Base-by-base conservation (phyloP, 2,888 invertebrate genomes). In the Rotaria sp. region DNA sequence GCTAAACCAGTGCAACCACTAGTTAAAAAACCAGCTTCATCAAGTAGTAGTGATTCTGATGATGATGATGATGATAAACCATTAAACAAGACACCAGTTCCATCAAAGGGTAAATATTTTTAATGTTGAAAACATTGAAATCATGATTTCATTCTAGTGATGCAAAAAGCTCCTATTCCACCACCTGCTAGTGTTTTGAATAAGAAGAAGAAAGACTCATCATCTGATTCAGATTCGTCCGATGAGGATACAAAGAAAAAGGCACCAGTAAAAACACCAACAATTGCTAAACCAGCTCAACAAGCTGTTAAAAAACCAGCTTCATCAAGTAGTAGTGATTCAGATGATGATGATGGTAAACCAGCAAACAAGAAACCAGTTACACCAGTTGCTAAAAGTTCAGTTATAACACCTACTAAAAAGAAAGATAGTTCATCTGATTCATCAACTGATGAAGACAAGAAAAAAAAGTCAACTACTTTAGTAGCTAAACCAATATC, bases 321-420 rank as follows among this genome's bases (percentile, higher is more conserved):
- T 35, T 84, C 86, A 50, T 84, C 84, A 10, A 55, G 59, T 15
- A 67, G 59, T 18, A 67, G 55, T 7, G 84, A 84, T 52, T 84
- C 84, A 55, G 18, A 18, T 24, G 84, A 84, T 35, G 24, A 41
- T 38, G 52, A 52, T 52, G 52, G 21, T 24, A 52, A 52, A 52
- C 2, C 59, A 18, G 35, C 59, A 2, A 30, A 30, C 1, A 67
- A 67, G 30, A 67, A 21, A 35, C 2, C 59, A 67, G 18, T 30
- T 67, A 35, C 59, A 26, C 0, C 30, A 4, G 35, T 35, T 15
- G 59, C 35, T 67, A 67, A 59, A 5, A 30, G 2, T 50, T 50
- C 18, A 18, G 4, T 50, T n/a, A n/a, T n/a, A n/a, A n/a, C n/a
- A n/a, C n/a, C n/a, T n/a, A 55, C 21, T 13, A 59, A 85, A 15